Evolutionary conservation across 2,113 vertebrate species (phyloP).

Genomic region (Scopus umbretta): DNA sequence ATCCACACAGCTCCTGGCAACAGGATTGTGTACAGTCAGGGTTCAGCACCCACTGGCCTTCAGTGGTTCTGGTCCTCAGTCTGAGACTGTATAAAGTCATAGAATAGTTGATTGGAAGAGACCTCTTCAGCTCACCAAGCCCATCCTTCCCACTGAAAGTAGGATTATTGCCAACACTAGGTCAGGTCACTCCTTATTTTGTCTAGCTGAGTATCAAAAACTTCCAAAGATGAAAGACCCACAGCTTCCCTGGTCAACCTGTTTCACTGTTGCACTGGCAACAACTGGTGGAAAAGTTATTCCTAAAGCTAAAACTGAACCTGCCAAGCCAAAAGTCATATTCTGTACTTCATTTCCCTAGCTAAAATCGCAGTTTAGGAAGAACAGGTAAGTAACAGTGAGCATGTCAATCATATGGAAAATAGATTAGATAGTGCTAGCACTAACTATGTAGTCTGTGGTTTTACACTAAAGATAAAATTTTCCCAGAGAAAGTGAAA

Average conservation of each 20-base stretch:
- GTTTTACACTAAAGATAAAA: neutral
- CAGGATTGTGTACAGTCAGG: neutral
- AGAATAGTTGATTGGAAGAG: neutral
- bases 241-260: neutral
- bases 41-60: neutral
- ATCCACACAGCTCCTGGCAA: neutral
- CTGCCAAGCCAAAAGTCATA: neutral
- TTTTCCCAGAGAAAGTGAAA: neutral
- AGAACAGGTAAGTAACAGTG: neutral
- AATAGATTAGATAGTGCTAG: neutral
- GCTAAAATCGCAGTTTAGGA: neutral
- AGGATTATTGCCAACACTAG: neutral
- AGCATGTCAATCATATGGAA: neutral
- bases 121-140: neutral
- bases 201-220: neutral
- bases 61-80: neutral
- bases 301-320: neutral
- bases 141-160: neutral
- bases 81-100: neutral
- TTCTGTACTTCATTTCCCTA: neutral
- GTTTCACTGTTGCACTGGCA: neutral
- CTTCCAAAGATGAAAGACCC: neutral
- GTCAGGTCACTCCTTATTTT: neutral
- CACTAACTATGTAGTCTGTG: neutral
- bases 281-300: neutral